Conservation (phyloP, 2,797 vertebrate species). For the Lithobates pipiens region DNA sequence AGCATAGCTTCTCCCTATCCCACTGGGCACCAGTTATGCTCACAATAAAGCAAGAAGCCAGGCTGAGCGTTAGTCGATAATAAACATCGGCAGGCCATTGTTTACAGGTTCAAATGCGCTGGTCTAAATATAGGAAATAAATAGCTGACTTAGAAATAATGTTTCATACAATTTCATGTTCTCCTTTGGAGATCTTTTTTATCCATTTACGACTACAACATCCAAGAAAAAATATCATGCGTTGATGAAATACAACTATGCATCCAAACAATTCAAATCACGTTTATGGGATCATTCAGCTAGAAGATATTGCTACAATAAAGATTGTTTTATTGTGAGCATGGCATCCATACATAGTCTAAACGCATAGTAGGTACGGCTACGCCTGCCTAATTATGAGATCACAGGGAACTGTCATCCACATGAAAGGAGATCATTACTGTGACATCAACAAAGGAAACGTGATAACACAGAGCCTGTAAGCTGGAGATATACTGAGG, state of each 20-base stretch:
- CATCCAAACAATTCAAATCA: not conserved
- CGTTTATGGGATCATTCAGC: not conserved
- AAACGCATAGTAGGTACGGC: not conserved
- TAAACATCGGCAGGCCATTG: constrained; percentile 44
- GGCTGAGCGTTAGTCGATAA: constrained; percentile 47
- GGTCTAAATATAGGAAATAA: constrained; percentile 53
- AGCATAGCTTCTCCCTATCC: constrained; percentile 53
- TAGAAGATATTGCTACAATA: not conserved
- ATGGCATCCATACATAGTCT: not conserved
- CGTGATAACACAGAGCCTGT: not conserved
- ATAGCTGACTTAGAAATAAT: constrained; percentile 32
- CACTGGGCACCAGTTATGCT: constrained; percentile 58
- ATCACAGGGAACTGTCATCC: not conserved
- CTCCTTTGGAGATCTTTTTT: not conserved
- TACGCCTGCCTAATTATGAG: not conserved
- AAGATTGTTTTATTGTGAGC: not conserved
- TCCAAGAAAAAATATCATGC: constrained; percentile 10
- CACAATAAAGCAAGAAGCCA: constrained; percentile 54
- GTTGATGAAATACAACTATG: not conserved
- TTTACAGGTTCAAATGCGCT: constrained; percentile 37
- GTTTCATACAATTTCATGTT: constrained; percentile 36
- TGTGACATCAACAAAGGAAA: not conserved
- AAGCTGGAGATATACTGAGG: too few relatives aligned
- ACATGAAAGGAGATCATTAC: not conserved
- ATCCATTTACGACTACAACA: not conserved